Evolutionary conservation across 1,140 invertebrate species (phyloP).

Genomic region (Eriocheir sinensis): DNA sequence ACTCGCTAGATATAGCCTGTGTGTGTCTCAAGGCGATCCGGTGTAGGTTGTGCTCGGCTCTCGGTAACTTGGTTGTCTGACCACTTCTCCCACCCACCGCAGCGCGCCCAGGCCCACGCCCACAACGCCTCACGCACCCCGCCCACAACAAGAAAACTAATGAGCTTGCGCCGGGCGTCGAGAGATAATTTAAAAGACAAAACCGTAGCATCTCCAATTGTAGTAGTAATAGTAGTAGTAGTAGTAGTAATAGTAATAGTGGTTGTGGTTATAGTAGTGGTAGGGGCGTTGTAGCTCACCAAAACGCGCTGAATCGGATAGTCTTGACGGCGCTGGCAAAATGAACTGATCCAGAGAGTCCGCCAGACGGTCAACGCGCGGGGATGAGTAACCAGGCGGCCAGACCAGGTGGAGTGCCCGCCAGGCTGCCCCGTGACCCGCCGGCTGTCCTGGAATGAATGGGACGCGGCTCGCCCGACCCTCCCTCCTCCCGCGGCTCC

Average conservation of each 20-base stretch:
- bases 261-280: too few relatives aligned
- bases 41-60: neutral
- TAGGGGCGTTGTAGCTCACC: neutral
- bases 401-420: neutral
- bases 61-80: neutral
- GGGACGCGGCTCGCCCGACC: neutral
- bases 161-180: neutral
- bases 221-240: neutral
- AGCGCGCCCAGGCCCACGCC: neutral
- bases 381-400: neutral
- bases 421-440: neutral
- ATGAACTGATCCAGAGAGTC: too few relatives aligned
- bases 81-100: conserved; percentile 2
- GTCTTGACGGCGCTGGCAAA: neutral
- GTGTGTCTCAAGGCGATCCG: neutral
- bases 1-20: conserved; percentile 22
- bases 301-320: neutral
- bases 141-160: neutral
- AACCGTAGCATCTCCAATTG: neutral
- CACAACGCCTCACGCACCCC: neutral
- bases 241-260: neutral
- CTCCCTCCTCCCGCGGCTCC: neutral
- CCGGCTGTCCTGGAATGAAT: neutral
- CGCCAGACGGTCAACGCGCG: neutral
- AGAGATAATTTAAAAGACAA: neutral